Base-by-base conservation (phyloP, 2,797 vertebrate species). In the Phoxinus dragarum region DNA sequence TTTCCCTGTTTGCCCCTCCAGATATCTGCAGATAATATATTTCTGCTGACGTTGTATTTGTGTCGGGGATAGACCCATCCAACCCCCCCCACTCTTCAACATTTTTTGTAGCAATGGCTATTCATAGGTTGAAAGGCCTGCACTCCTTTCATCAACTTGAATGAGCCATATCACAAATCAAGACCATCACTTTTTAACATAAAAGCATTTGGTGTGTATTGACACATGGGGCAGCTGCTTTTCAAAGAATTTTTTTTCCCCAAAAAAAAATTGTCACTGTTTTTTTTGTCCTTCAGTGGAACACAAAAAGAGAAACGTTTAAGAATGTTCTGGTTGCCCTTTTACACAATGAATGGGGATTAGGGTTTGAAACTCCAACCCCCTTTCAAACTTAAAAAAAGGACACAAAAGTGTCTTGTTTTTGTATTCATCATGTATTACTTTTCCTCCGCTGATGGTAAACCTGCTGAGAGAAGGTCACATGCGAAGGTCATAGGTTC, bases 141-240 rank as follows among this genome's bases (percentile, higher is more conserved):
- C 91, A 91, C 89, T 92, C 89, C 74, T 93, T 93, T 92, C 88
- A 91, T 93, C 91, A 93, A 86, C 89, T 89, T 88, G 84, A 90
- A 86, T 86, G 84, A 86, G 88, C 81, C 80, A 88, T 87, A 84
- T 89, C 64, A 52, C 16, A 86, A 85, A 88, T 88, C 80, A 91
- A 92, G 88, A 87, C 92, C 90, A 92, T 91, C 86, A 80, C 91
- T 93, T 92, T 92, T 92, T 90, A 92, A 92, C 92, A 89, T 93
- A 89, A 94, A 93, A 91, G 89, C 85, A 64, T 82, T 91, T 90
- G 90, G 92, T 93, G 88, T 85, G 91, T 89, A 88, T 88, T 84
- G 89, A 90, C 88, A 89, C 56, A 42, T 66, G 56, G 6, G 42
- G 40, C 17, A 3, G 79, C 44, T 76, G 21, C 61, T 42, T 75